Percentiles rank a stretch among this genome's conserved stretches.
Evolutionary conservation across 2,113 vertebrate species (phyloP).

Genomic region (Neomonachus schauinslandi): DNA sequence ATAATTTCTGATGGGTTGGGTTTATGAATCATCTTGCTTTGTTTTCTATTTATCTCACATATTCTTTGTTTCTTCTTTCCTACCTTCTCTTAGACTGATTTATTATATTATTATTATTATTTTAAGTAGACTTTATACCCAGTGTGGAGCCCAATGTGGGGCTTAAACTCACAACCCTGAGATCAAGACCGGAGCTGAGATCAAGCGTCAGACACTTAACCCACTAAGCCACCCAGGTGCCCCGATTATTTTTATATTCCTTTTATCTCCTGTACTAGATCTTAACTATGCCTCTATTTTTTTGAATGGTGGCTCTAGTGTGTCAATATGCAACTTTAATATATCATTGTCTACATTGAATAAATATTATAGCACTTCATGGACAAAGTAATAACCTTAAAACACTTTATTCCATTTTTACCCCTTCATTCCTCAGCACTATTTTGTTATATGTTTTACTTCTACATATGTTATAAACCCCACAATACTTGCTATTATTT

Average conservation of each 20-base stretch:
- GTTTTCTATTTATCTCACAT: neutral
- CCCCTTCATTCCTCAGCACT: neutral
- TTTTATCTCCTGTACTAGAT: neutral
- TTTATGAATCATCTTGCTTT: constrained; percentile 1
- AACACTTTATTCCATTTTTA: neutral
- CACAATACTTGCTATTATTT: neutral
- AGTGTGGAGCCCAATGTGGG: neutral
- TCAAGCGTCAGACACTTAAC: neutral
- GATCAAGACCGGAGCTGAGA: neutral
- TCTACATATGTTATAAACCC: neutral
- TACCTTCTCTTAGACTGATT: neutral
- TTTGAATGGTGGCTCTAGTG: neutral
- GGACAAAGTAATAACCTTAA: neutral
- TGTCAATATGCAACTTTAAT: constrained; percentile 1
- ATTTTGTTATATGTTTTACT: neutral
- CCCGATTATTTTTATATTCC: neutral
- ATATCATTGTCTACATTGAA: neutral
- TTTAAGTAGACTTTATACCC: neutral
- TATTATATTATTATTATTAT: neutral
- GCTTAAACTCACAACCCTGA: neutral
- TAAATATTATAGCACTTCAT: neutral
- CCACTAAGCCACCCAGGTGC: neutral
- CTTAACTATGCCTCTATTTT: neutral
- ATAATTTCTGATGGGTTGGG: neutral
- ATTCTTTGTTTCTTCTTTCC: neutral